phyloP scores from a whole-genome alignment of 2,888 invertebrate species.

The Netelia virgata region DNA sequence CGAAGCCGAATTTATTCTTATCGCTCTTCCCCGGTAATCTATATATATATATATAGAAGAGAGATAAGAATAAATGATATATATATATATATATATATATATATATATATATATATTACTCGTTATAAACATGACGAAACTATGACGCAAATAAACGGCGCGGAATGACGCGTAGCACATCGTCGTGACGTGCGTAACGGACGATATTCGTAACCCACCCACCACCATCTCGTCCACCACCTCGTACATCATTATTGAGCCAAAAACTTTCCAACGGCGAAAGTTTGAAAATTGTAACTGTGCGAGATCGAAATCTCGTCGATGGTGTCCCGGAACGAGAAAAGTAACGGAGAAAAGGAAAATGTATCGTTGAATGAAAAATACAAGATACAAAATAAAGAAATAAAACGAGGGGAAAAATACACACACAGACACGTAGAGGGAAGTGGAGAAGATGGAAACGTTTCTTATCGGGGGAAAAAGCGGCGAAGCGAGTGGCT shows the following conservation, averaged over 20 bases:
- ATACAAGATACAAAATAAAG: slow-evolving; percentile 1
- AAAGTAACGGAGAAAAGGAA: background rate
- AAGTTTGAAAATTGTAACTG: background rate
- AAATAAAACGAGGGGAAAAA: background rate
- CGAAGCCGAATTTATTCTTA: slow-evolving; percentile 23
- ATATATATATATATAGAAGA: too few relatives aligned
- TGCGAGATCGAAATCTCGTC: background rate
- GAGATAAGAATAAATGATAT: background rate
- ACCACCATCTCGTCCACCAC: background rate
- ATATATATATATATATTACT: background rate
- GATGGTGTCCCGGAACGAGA: background rate
- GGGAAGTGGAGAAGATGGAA: slow-evolving; percentile 29
- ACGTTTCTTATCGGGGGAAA: slow-evolving; percentile 53
- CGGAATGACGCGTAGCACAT: background rate
- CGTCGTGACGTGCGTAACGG: background rate
- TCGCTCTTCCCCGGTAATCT: background rate
- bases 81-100: slow-evolving; percentile 5
- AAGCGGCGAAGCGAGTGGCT: slow-evolving; percentile 34
- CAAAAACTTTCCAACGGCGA: background rate
- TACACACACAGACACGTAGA: background rate
- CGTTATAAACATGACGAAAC: slow-evolving; percentile 3
- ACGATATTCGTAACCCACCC: background rate
- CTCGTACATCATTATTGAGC: background rate
- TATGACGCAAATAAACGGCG: background rate
- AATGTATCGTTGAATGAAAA: background rate